A percentile compares a stretch with the other conserved stretches of the same genome.
phyloP scores from a whole-genome alignment of 2,888 invertebrate genomes.

The Cerastis leucographa region DNA sequence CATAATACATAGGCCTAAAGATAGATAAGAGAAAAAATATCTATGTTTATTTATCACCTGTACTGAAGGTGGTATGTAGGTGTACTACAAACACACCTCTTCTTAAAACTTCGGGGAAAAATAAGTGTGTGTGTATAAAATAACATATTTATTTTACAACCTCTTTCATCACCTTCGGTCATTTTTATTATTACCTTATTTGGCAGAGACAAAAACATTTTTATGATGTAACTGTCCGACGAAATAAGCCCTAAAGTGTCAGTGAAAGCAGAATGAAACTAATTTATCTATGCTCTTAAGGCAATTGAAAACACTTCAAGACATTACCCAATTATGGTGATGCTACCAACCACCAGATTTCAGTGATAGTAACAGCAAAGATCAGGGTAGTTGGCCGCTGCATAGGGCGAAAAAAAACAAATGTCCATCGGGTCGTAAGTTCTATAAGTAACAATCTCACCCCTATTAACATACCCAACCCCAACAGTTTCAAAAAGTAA shows the following conservation, averaged over 20 bases:
- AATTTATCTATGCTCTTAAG: no score
- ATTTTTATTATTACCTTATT: no score
- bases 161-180: no score
- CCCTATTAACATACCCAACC: constrained; percentile 12
- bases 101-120: neutral
- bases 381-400: neutral
- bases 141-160: no score
- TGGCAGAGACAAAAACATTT: neutral
- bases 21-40: neutral
- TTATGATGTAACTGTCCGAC: neutral
- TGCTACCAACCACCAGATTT: neutral
- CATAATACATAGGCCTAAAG: neutral
- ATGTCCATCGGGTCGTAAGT: neutral
- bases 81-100: neutral
- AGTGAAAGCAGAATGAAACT: no score
- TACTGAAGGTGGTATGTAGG: neutral
- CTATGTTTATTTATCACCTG: neutral
- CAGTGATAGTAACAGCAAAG: neutral
- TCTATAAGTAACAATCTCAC: neutral
- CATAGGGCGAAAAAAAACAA: neutral
- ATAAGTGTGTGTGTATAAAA: no score
- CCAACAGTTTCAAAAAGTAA: constrained; percentile 67
- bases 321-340: no score
- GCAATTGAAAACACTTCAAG: neutral
- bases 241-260: neutral